Evolutionary conservation across 23 tunicate genomes (phyloP).

Genomic region (Styela clava): DNA sequence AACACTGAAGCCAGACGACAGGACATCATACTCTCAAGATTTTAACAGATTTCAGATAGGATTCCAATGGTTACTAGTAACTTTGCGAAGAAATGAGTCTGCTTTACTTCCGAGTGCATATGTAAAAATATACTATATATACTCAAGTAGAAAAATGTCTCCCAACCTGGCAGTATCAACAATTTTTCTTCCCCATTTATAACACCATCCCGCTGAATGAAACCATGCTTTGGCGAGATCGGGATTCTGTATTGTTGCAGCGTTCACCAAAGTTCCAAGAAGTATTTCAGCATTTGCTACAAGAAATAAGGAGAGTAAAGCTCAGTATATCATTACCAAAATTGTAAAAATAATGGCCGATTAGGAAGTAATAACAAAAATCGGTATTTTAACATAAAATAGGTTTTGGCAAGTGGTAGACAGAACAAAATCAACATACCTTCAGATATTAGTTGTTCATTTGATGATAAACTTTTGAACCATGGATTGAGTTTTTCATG

Average conservation of each 20-base stretch:
- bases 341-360: background rate
- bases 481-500: background rate
- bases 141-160: no score
- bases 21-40: no score
- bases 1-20: no score
- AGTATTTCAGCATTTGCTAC: constrained; percentile 77
- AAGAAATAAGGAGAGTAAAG: constrained; percentile 15
- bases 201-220: constrained; percentile 83
- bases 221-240: constrained; percentile 84
- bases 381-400: background rate
- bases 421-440: background rate
- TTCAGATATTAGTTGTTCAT: background rate
- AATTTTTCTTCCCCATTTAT: constrained; percentile 93
- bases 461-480: background rate
- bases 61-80: no score
- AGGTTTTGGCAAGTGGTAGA: background rate
- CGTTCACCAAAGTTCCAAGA: constrained; percentile 63
- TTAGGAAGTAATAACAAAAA: background rate
- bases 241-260: constrained; percentile 80
- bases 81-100: no score
- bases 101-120: no score
- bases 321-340: background rate
- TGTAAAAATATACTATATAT: no score
- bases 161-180: constrained; percentile 80
- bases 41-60: no score